These are phyloP conservation scores for Anadara kagoshimensis DNA, from an alignment of 1,140 invertebrate genomes.

Conservation along the genomic window DNA sequence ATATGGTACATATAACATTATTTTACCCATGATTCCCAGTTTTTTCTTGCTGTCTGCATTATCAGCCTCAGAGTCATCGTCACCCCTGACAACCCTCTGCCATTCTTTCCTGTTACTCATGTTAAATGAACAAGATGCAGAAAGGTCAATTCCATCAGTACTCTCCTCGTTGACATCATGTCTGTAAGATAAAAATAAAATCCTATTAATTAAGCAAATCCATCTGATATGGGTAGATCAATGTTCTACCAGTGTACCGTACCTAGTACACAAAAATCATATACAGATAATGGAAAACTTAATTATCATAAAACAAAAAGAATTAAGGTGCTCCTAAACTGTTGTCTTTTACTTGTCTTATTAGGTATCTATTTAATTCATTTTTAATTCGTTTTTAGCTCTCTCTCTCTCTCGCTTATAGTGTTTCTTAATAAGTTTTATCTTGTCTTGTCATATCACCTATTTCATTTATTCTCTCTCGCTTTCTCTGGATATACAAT, in stretches of 20 bases:
- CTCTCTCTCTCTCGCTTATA: too few relatives aligned
- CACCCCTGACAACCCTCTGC: conserved; percentile 55
- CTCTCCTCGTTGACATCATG: conserved; percentile 30
- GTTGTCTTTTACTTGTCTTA: too few relatives aligned
- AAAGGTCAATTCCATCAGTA: conserved; percentile 63
- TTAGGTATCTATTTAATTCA: too few relatives aligned
- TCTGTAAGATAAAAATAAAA: conserved; percentile 10
- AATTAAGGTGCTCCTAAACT: too few relatives aligned
- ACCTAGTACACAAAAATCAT: background rate
- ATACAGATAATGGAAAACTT: too few relatives aligned
- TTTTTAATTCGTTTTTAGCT: too few relatives aligned
- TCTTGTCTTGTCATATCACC: too few relatives aligned
- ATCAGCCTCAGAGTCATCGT: conserved; percentile 31
- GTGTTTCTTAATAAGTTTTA: too few relatives aligned
- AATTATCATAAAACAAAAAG: too few relatives aligned
- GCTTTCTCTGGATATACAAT: too few relatives aligned
- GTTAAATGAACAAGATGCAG: conserved; percentile 66
- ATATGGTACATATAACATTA: background rate
- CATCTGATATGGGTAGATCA: background rate
- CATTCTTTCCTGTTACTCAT: conserved; percentile 52
- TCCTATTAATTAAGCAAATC: background rate
- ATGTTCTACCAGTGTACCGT: background rate
- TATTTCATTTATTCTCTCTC: too few relatives aligned
- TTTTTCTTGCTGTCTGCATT: conserved; percentile 37
- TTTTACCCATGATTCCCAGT: conserved; percentile 47